Evolutionary conservation across 2,113 vertebrate species (phyloP), one percentile per base, ranked within the genome.

Genomic region (Coptodon bakossiorum): DNA sequence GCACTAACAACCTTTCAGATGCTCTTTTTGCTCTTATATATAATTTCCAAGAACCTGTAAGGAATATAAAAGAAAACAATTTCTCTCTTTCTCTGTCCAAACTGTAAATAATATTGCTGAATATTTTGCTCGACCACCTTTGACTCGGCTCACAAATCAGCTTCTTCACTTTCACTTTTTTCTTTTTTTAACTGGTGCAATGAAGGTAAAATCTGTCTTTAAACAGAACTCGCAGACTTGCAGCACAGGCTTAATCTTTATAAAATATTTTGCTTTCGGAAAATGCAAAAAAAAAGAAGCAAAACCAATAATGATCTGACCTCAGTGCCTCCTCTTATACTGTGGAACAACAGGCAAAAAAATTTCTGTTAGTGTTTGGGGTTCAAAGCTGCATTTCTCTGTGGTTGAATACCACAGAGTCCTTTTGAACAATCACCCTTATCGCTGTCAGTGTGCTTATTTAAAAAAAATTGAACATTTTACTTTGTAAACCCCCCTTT

Each of bases 311-410:
- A 56, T 84, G 78, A 95, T 96, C 78, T 83, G 90, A 98, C 96
- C 91, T 96, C 96, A 97, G 97, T 98, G 98, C 97, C 98, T 98
- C 97, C 90, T 86, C 82, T 91, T 90, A 24, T 82, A 88, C 89
- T 90, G 93, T 86, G 84, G 92, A 90, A 90, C 80, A 89, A 82
- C 9, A 81, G 84, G 86, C 85, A 87, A 83, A 76, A 76, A 40
- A 73, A 76, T 3, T 45, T 71, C 12, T 22, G 27, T 83, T 61
- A 22, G 52, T 61, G 63, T 85, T 40, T 85, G 78, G 31, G 61
- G 86, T 86, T 91, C 85, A 68, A 82, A 90, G 85, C 86, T 86
- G 81, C 73, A 36, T 87, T 76, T 88, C 31, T 90, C 54, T 86
- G 56, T 80, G 87, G 61, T 38, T 87, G 22, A 78, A 68, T 29